Evolutionary conservation across 2,113 vertebrate species (phyloP).

Genomic region (Eudorcas thomsonii): DNA sequence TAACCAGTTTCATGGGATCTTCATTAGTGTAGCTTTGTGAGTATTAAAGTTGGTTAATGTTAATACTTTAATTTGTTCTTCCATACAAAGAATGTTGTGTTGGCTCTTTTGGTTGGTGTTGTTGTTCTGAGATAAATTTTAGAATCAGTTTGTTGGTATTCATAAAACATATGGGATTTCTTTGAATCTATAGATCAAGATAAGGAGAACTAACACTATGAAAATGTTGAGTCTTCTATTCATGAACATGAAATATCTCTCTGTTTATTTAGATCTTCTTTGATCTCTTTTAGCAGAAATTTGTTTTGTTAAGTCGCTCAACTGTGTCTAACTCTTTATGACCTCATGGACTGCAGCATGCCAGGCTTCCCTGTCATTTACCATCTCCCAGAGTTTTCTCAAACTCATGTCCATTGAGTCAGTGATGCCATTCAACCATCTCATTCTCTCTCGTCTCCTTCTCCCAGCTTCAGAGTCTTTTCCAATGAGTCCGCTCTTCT

Average conservation of each 20-base stretch:
- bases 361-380: not conserved
- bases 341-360: not conserved
- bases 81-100: not conserved
- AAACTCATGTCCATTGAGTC: not conserved
- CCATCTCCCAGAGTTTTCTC: not conserved
- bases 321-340: not conserved
- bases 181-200: not conserved
- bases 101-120: not conserved
- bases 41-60: not conserved
- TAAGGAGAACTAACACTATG: not conserved
- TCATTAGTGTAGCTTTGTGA: not conserved
- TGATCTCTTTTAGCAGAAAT: not conserved
- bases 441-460: accelerated
- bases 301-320: not conserved
- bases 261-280: not conserved
- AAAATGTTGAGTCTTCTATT: not conserved
- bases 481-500: not conserved
- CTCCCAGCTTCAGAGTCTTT: not conserved
- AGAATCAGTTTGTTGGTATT: not conserved
- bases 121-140: not conserved
- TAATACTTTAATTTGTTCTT: not conserved
- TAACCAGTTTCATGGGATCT: not conserved
- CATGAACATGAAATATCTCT: not conserved
- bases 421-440: not conserved
- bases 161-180: not conserved